Conservation (phyloP, 2,888 invertebrate genomes). For the Prosopocoilus inquinatus region DNA sequence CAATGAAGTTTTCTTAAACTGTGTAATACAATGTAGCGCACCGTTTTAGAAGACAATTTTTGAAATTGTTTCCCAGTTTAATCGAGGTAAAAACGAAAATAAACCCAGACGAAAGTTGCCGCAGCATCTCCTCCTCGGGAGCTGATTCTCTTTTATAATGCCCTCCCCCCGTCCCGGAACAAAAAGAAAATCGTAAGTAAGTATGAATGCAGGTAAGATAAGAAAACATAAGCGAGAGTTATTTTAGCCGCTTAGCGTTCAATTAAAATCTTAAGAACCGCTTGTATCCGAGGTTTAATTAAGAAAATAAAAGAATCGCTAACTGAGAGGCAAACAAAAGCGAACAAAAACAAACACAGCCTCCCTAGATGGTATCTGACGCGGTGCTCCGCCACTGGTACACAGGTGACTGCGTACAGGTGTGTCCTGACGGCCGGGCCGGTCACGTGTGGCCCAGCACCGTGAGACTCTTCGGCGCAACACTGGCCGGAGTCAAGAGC, state of each 20-base stretch:
- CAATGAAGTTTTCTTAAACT: too few relatives aligned
- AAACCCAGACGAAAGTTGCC: too few relatives aligned
- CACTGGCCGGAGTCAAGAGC: constrained; percentile 23
- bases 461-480: constrained; percentile 22
- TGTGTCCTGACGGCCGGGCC: constrained; percentile 4
- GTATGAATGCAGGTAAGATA: constrained; percentile 10
- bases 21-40: too few relatives aligned
- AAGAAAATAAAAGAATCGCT: constrained; percentile 15
- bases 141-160: too few relatives aligned
- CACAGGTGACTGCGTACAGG: constrained; percentile 14
- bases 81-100: too few relatives aligned
- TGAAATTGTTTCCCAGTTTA: too few relatives aligned
- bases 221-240: constrained; percentile 9
- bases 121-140: too few relatives aligned
- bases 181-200: background rate
- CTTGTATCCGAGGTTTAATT: constrained; percentile 15
- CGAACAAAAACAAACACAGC: constrained; percentile 15
- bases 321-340: constrained; percentile 15
- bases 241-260: constrained; percentile 12
- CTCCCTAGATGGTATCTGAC: constrained; percentile 16
- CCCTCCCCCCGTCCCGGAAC: background rate
- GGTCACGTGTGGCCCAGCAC: constrained; percentile 22
- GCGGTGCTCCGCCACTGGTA: constrained; percentile 15
- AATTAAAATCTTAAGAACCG: constrained; percentile 15
- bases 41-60: too few relatives aligned